Percentiles rank a stretch among this genome's conserved stretches.
Evolutionary conservation across 2,797 vertebrate species (phyloP).

Genomic region (Masticophis lateralis): DNA sequence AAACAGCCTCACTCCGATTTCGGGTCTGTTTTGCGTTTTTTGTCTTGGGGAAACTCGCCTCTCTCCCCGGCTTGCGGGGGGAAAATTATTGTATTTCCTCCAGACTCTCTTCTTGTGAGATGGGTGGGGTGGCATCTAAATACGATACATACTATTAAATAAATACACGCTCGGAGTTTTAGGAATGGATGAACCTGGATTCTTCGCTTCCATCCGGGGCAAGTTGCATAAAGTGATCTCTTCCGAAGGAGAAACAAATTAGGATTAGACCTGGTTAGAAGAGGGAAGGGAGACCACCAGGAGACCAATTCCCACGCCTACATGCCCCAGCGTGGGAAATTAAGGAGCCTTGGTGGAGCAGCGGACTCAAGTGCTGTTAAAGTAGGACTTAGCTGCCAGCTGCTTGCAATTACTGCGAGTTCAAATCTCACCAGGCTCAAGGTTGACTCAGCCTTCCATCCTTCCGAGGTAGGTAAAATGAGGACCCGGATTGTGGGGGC

Average conservation of each 20-base stretch:
- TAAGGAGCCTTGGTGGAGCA: too few species aligned
- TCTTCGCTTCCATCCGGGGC: neutral
- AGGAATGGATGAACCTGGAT: neutral
- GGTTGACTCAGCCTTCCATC: too few species aligned
- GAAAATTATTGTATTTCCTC: neutral
- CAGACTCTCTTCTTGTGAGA: neutral
- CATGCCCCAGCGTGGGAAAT: neutral
- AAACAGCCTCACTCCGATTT: neutral
- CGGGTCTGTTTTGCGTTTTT: neutral
- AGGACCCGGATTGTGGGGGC: too few species aligned
- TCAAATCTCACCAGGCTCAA: too few species aligned
- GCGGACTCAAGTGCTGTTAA: too few species aligned
- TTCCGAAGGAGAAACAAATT: neutral
- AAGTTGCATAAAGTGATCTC: neutral
- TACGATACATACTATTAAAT: neutral
- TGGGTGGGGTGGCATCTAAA: too few species aligned
- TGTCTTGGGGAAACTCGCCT: neutral
- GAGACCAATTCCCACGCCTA: neutral
- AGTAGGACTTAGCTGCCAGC: too few species aligned
- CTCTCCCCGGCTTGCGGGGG: neutral
- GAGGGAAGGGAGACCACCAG: neutral
- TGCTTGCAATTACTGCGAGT: too few species aligned
- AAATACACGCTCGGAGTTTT: neutral
- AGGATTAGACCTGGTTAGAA: neutral
- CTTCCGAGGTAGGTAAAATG: too few species aligned